Percentiles rank a stretch among this genome's conserved stretches.
These are phyloP conservation scores for Plebejus anna DNA, from an alignment of 2,888 invertebrate species.

Conservation along the genomic window DNA sequence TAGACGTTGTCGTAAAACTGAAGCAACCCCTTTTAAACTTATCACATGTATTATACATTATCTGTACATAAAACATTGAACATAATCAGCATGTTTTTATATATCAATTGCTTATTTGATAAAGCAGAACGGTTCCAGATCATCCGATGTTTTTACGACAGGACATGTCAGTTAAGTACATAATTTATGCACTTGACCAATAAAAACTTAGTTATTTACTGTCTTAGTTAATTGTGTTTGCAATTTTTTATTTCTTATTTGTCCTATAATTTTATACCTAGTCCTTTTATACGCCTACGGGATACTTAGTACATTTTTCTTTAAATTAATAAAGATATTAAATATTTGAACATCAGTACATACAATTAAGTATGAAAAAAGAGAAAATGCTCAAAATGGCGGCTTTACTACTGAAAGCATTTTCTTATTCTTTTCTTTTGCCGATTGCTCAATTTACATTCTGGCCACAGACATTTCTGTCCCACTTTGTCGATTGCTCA, in stretches of 20 bases:
- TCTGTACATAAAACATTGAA: slow-evolving; percentile 24
- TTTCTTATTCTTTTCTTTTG: not conserved
- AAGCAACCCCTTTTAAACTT: slow-evolving; percentile 17
- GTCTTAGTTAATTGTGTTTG: slow-evolving; percentile 9
- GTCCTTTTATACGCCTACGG: not conserved
- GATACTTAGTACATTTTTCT: not conserved
- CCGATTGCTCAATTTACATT: too few species aligned
- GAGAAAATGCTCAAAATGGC: too few species aligned
- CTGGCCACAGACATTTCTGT: not conserved
- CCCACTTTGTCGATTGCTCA: not conserved
- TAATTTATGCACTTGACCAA: slow-evolving; percentile 1
- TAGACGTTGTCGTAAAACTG: not conserved
- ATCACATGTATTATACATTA: slow-evolving; percentile 14
- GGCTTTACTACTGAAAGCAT: not conserved
- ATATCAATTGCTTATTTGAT: slow-evolving; percentile 26
- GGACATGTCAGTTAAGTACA: not conserved
- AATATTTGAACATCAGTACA: too few species aligned
- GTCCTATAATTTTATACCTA: not conserved
- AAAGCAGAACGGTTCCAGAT: slow-evolving; percentile 11
- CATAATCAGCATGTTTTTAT: slow-evolving; percentile 12
- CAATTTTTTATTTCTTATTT: not conserved
- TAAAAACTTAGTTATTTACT: slow-evolving; percentile 12
- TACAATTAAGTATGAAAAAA: too few species aligned
- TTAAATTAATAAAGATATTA: too few species aligned
- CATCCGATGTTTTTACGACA: slow-evolving; percentile 12